Conservation (phyloP, 2,888 invertebrate species). For the Adelognathus sp. region DNA sequence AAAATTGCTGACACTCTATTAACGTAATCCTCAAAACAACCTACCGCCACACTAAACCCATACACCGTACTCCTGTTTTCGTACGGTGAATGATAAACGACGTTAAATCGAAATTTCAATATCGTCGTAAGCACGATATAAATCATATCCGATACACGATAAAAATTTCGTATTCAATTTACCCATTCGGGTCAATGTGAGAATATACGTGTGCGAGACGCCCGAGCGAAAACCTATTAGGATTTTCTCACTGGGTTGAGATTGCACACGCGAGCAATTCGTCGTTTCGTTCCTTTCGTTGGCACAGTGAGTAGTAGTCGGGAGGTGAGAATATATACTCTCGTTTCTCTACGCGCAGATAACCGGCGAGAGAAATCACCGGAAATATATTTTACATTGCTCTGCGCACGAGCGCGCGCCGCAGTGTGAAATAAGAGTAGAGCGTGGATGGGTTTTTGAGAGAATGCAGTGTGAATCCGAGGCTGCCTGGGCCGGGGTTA, state of each 20-base stretch:
- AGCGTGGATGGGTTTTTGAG: not conserved
- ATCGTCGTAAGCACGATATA: conserved; percentile 4
- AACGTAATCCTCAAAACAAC: not conserved
- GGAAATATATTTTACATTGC: conserved; percentile 55
- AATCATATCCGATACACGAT: conserved; percentile 21
- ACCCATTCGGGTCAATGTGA: not conserved
- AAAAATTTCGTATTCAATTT: conserved; percentile 47
- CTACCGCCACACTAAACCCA: too few relatives aligned
- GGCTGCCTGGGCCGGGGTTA: not conserved
- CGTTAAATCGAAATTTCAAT: not conserved
- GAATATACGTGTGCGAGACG: too few relatives aligned
- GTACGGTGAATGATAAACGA: not conserved
- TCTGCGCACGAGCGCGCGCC: too few relatives aligned
- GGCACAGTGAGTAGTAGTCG: too few relatives aligned
- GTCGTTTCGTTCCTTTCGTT: conserved; percentile 7
- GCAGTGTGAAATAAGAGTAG: conserved; percentile 34
- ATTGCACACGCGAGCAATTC: conserved; percentile 36
- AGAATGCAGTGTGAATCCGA: not conserved
- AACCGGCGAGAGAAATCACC: conserved; percentile 43
- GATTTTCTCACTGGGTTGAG: conserved; percentile 33
- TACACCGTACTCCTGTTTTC: not conserved
- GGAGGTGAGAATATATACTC: too few relatives aligned
- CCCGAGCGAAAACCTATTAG: conserved; percentile 53
- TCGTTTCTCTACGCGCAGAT: conserved; percentile 2
- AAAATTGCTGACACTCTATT: conserved; percentile 3